Percentiles rank a stretch among this genome's conserved stretches.
phyloP scores from a whole-genome alignment of 2,797 vertebrate species.

The Notamacropus eugenii region DNA sequence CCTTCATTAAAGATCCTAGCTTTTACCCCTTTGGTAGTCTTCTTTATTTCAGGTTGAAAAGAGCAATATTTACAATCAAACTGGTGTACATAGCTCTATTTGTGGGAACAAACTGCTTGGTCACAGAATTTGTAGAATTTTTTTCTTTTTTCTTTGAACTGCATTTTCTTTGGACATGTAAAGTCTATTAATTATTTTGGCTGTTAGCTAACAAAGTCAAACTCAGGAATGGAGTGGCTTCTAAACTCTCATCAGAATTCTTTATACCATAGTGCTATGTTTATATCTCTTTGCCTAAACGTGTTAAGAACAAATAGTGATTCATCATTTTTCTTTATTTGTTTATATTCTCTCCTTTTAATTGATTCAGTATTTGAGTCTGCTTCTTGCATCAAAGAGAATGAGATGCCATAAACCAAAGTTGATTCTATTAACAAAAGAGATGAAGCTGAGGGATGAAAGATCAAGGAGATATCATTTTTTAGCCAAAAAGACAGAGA shows the following conservation, averaged over 20 bases:
- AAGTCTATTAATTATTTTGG: conserved; percentile 76
- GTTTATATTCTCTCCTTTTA: conserved; percentile 32
- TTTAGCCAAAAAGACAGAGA: conserved; percentile 35
- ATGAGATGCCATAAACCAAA: conserved; percentile 44
- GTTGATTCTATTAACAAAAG: conserved; percentile 54
- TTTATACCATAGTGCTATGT: conserved; percentile 50
- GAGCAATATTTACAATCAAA: conserved; percentile 35
- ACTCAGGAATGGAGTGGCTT: conserved; percentile 68
- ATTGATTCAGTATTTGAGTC: conserved; percentile 53
- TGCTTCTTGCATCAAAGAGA: conserved; percentile 53
- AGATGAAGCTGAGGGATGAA: conserved; percentile 16
- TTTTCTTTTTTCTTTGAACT: conserved; percentile 55
- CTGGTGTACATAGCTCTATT: conserved; percentile 70
- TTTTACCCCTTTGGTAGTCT: no score
- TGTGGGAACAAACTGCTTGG: conserved; percentile 71
- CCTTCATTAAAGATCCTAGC: no score
- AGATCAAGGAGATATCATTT: conserved; percentile 14
- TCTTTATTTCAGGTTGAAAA: no score
- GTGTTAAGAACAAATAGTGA: conserved; percentile 54
- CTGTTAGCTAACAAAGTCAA: conserved; percentile 69
- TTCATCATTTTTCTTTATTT: conserved; percentile 76
- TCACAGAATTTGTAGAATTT: conserved; percentile 68
- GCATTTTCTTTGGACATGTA: conserved; percentile 66
- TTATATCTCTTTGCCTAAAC: conserved; percentile 24
- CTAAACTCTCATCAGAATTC: conserved; percentile 58